Conservation (phyloP, 2,113 vertebrate genomes). For the Lampris incognitus region DNA sequence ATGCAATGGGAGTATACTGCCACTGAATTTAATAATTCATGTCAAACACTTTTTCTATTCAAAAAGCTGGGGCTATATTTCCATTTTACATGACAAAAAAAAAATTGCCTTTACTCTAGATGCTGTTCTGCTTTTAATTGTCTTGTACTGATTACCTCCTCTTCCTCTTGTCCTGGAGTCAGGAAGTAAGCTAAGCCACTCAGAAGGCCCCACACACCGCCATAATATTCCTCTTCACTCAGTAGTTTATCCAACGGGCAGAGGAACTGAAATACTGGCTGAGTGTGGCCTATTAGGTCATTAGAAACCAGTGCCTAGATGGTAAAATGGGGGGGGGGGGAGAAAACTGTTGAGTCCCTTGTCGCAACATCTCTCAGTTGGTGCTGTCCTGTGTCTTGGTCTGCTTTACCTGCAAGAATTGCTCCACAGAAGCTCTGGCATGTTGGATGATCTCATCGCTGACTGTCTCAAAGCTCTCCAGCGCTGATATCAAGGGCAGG, state of each 20-base stretch:
- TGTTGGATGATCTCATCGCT: conserved; percentile 56
- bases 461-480: conserved; percentile 49
- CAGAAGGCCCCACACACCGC: conserved; percentile 78
- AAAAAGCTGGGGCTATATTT: neutral
- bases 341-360: neutral
- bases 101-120: neutral
- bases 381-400: neutral
- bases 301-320: conserved; percentile 75
- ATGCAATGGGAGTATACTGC: neutral
- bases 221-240: conserved; percentile 65
- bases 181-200: conserved; percentile 78
- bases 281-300: conserved; percentile 63
- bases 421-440: conserved; percentile 63
- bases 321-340: neutral
- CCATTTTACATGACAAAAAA: neutral
- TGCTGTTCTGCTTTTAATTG: neutral
- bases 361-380: neutral
- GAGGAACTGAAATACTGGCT: conserved; percentile 82
- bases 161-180: conserved; percentile 76
- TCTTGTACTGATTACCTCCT: conserved; percentile 70
- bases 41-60: neutral
- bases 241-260: conserved; percentile 78
- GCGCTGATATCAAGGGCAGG: conserved; percentile 55
- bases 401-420: conserved; percentile 76
- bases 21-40: neutral